Conservation (phyloP, 2,888 invertebrate genomes). For the Lymantria dispar region DNA sequence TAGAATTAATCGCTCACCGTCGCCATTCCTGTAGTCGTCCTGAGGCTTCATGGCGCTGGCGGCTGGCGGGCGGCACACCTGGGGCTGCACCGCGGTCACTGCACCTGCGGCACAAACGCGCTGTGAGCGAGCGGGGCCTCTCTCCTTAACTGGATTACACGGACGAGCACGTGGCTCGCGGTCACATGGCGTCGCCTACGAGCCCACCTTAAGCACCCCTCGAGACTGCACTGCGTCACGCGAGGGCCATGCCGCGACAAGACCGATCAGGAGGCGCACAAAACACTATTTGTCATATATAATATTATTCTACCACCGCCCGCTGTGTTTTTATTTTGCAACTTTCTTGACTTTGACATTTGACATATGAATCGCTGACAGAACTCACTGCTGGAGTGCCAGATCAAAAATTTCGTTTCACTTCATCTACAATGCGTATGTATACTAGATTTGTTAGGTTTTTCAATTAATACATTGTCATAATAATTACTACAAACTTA, state of each 20-base stretch:
- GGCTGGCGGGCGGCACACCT: background rate
- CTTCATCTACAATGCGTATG: too few species aligned
- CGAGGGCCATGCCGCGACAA: conserved; percentile 9
- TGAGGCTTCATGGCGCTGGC: conserved; percentile 53
- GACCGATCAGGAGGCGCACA: conserved; percentile 16
- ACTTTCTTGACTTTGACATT: conserved; percentile 1
- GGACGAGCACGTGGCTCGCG: conserved; percentile 37
- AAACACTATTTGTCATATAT: conserved; percentile 9
- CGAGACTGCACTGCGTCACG: background rate
- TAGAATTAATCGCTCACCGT: conserved; percentile 44
- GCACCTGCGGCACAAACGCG: conserved; percentile 23
- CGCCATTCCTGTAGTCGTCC: conserved; percentile 60
- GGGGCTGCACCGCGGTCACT: conserved; percentile 1
- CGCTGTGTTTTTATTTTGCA: conserved; percentile 45
- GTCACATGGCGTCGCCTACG: conserved; percentile 51
- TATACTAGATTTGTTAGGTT: too few species aligned
- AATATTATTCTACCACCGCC: conserved; percentile 26
- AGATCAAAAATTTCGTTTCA: background rate
- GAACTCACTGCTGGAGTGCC: conserved; percentile 25
- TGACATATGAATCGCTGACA: conserved; percentile 12
- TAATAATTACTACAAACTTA: too few species aligned
- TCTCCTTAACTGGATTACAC: conserved; percentile 46
- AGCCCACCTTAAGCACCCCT: conserved; percentile 51
- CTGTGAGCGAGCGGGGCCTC: conserved; percentile 15
- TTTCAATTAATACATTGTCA: too few species aligned